phyloP scores from a whole-genome alignment of 2,113 vertebrate genomes.

The Eublepharis macularius region DNA sequence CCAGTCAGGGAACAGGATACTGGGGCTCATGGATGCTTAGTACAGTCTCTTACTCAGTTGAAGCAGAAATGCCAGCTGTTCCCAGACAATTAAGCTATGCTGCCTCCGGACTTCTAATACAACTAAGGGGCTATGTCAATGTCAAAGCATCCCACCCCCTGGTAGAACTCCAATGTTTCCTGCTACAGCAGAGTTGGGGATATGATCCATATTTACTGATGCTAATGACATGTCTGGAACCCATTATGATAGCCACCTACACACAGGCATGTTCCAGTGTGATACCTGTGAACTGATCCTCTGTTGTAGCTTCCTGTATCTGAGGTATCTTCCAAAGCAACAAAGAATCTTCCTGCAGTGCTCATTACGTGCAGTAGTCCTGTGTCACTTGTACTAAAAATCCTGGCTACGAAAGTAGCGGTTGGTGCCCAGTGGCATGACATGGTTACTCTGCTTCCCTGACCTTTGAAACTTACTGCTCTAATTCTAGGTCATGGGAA shows the following conservation, averaged over 20 bases:
- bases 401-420: fast-evolving
- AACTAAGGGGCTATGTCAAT: too few relatives aligned
- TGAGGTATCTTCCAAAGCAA: not conserved
- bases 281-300: not conserved
- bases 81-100: too few relatives aligned
- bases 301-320: not conserved
- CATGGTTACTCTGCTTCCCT: fast-evolving
- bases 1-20: too few relatives aligned
- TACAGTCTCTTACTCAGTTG: too few relatives aligned
- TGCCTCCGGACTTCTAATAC: too few relatives aligned
- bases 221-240: not conserved
- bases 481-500: not conserved
- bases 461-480: not conserved
- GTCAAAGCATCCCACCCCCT: too few relatives aligned
- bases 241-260: not conserved
- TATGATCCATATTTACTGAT: not conserved
- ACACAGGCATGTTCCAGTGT: too few relatives aligned
- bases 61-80: too few relatives aligned
- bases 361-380: fast-evolving
- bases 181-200: too few relatives aligned
- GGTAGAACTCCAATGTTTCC: too few relatives aligned
- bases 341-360: fast-evolving
- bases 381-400: not conserved
- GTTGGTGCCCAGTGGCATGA: not conserved
- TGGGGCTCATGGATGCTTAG: too few relatives aligned